Base-by-base conservation (phyloP, 1,140 invertebrate species). In the Wasmannia auropunctata region DNA sequence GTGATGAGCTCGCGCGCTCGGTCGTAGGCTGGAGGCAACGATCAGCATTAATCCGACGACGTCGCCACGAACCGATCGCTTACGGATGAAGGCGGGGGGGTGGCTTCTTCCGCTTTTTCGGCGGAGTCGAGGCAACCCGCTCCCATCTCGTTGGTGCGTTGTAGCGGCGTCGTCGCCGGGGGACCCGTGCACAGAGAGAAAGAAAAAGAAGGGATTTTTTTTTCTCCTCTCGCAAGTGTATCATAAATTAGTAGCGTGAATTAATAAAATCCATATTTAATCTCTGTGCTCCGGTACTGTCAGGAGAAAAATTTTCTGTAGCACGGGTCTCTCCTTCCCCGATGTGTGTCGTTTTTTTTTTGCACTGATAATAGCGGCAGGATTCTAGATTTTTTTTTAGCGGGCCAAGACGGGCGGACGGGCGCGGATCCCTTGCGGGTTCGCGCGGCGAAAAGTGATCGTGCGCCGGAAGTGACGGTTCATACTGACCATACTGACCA, bases 351-450 rank as follows among this genome's bases (percentile, higher is more conserved):
- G 34, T 70, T 63, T 16, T 65, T 37, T 34, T 19, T 65, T 25
- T 69, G 43, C 67, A 88, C 69, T 91, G 80, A 90, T 90, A 87
- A 81, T 90, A 89, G 89, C 86, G 88, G 72, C 75, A 72, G 43
- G 11, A 70, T 83, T 72, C 60, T 87, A 83, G 79, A 83, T 70
- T 83, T 74, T 56, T n/a, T 49, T 40, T 37, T 58, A 58, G 62
- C 31, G 7, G n/a, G 22, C 28, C 31, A 14, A 37, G 25, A 43
- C 11, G 51, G 19, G 46, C 19, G 72, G 40, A 46, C 2, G 22
- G 14, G 25, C 40, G 67, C 43, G 67, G 70, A 54, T 54, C 49
- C 46, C 10, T 22, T 54, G 46, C 56, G 54, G 49, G 34, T 56
- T n/a, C 11, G 28, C 8, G 74, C 69, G 51, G 51, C 34, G 25